phyloP scores from a whole-genome alignment of 2,797 vertebrate genomes.

The Lutra lutra region DNA sequence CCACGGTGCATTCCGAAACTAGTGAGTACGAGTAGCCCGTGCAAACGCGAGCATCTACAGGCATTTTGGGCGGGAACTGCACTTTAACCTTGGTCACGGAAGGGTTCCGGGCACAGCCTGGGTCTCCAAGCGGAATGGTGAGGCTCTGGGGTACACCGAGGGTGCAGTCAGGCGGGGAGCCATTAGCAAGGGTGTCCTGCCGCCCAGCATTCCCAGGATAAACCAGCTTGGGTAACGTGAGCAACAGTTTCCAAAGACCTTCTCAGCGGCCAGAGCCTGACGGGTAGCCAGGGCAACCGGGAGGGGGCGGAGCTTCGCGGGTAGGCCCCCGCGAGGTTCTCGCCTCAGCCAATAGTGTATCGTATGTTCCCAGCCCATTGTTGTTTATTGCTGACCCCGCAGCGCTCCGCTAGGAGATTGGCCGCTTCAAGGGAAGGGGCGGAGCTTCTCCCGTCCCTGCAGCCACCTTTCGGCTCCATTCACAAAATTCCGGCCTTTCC shows the following conservation, averaged over 20 bases:
- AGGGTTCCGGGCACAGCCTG: neutral
- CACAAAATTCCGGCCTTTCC: conserved; percentile 82
- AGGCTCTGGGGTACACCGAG: neutral
- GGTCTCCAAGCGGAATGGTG: neutral
- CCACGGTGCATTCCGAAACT: neutral
- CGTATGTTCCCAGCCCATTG: conserved; percentile 80
- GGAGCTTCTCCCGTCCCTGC: conserved; percentile 56
- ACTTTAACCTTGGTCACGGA: neutral
- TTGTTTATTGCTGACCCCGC: conserved; percentile 78
- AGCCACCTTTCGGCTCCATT: conserved; percentile 80
- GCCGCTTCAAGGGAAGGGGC: conserved; percentile 48
- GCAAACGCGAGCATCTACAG: neutral
- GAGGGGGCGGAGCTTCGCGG: conserved; percentile 82
- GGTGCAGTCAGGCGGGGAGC: neutral
- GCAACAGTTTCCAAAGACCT: conserved; percentile 69
- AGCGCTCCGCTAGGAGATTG: conserved; percentile 79
- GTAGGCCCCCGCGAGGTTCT: conserved; percentile 37
- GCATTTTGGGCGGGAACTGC: conserved; percentile 53
- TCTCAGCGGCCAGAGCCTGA: conserved; percentile 45
- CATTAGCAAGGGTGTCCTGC: neutral
- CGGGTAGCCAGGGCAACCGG: conserved; percentile 82
- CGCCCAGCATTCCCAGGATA: neutral
- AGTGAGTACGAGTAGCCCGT: neutral
- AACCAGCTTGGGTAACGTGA: neutral
- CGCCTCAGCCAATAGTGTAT: conserved; percentile 77